A percentile compares a stretch with the other conserved stretches of the same genome.
These are phyloP conservation scores for Melopsittacus undulatus DNA, from an alignment of 2,797 vertebrate species.

Conservation along the genomic window DNA sequence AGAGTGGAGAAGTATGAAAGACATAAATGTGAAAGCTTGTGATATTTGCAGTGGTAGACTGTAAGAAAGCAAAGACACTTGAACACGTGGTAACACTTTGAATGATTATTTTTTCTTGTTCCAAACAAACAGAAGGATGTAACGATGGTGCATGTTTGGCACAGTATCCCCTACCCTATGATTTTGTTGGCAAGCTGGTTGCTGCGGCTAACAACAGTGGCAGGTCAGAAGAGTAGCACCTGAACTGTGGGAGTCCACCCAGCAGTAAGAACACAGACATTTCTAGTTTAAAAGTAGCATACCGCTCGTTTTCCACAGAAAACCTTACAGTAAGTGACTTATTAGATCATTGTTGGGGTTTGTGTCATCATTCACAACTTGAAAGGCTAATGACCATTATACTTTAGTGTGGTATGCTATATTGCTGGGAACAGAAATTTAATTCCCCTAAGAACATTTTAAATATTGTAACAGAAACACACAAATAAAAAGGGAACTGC, in stretches of 20 bases:
- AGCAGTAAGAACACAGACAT: not conserved
- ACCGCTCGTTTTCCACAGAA: not conserved
- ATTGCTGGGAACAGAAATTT: not conserved
- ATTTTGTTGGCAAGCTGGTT: slow-evolving; percentile 22
- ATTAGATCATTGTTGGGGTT: not conserved
- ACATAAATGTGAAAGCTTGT: not conserved
- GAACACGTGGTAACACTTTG: not conserved
- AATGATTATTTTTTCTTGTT: not conserved
- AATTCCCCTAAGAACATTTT: not conserved
- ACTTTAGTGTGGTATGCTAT: not conserved
- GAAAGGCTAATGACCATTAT: not conserved
- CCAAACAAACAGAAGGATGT: not conserved
- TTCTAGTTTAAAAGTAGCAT: not conserved
- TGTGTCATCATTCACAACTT: not conserved
- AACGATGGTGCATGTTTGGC: not conserved
- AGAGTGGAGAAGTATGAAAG: not conserved
- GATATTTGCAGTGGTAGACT: not conserved
- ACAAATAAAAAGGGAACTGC: not conserved
- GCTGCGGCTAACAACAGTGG: not conserved
- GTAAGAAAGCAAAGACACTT: not conserved
- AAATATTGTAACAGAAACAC: not conserved
- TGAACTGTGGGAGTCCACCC: not conserved
- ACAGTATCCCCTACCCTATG: not conserved
- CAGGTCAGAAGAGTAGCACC: not conserved
- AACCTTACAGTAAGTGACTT: not conserved